A percentile compares a stretch with the other conserved stretches of the same genome.
Conservation (phyloP, 2,113 vertebrate species). For the Mola mola region DNA sequence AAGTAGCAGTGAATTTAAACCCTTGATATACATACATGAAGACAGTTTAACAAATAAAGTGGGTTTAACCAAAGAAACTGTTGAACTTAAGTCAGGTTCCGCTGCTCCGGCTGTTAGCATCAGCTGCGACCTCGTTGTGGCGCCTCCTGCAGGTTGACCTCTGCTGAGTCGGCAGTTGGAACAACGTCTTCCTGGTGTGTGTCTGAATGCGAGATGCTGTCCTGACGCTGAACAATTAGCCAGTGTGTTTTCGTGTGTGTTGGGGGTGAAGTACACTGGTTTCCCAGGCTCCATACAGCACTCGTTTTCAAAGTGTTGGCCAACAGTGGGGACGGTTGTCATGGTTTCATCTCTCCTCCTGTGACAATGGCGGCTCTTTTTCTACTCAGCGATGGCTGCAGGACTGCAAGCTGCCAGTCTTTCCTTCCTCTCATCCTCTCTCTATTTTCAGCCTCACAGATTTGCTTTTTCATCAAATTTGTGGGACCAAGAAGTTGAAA, state of each 20-base stretch:
- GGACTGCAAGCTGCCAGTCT: constrained; percentile 37
- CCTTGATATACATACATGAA: too few relatives aligned
- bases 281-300: constrained; percentile 59
- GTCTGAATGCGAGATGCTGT: constrained; percentile 35
- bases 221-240: constrained; percentile 73
- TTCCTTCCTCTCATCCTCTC: constrained; percentile 8
- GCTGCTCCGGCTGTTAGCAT: not conserved
- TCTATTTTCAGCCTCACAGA: not conserved
- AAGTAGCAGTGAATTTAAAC: too few relatives aligned
- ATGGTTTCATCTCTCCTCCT: constrained; percentile 74
- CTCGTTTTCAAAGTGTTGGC: constrained; percentile 67
- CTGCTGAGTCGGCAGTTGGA: constrained; percentile 22
- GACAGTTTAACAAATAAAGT: too few relatives aligned
- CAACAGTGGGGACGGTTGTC: constrained; percentile 72
- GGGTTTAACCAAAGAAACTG: too few relatives aligned
- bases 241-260: constrained; percentile 50
- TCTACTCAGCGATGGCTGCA: constrained; percentile 47
- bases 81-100: too few relatives aligned
- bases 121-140: not conserved
- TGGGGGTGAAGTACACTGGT: constrained; percentile 23
- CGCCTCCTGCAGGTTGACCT: not conserved
- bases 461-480: too few relatives aligned
- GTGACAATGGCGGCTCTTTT: constrained; percentile 65
- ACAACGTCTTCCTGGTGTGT: constrained; percentile 48
- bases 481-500: too few relatives aligned